These are phyloP conservation scores for Thereva nobilitata DNA, from an alignment of 2,888 invertebrate species.

Conservation along the genomic window DNA sequence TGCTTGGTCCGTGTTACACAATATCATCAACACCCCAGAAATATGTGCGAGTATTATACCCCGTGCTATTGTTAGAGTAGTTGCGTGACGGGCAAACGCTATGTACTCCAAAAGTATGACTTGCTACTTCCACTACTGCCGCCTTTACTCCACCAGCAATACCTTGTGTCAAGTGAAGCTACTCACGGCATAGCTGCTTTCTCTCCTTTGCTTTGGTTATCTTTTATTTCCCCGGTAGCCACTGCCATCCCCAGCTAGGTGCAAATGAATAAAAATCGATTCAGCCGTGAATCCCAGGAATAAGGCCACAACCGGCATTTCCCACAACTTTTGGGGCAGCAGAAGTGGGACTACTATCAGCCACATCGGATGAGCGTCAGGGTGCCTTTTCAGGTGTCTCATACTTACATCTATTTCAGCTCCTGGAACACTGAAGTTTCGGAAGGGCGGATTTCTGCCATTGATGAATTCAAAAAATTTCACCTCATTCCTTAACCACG, in stretches of 20 bases:
- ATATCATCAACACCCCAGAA: constrained; percentile 34
- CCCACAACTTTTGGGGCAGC: constrained; percentile 17
- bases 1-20: constrained; percentile 14
- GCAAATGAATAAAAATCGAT: constrained; percentile 35
- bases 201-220: constrained; percentile 11
- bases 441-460: constrained; percentile 75
- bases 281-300: constrained; percentile 33
- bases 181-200: constrained; percentile 34
- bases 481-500: constrained; percentile 57
- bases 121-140: background rate
- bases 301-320: constrained; percentile 15
- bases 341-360: constrained; percentile 1
- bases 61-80: constrained; percentile 27
- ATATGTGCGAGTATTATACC: constrained; percentile 15
- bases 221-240: too few relatives aligned
- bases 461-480: constrained; percentile 78
- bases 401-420: constrained; percentile 76
- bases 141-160: constrained; percentile 16
- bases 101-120: background rate
- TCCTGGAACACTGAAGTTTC: constrained; percentile 69
- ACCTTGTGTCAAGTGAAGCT: constrained; percentile 10
- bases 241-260: constrained; percentile 5
- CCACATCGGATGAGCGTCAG: too few relatives aligned
- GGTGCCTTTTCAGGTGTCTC: background rate
- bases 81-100: constrained; percentile 36